Percentiles rank a stretch among this genome's conserved stretches.
These are phyloP conservation scores for Platyura marginata DNA, from an alignment of 1,140 invertebrate species.

Conservation along the genomic window DNA sequence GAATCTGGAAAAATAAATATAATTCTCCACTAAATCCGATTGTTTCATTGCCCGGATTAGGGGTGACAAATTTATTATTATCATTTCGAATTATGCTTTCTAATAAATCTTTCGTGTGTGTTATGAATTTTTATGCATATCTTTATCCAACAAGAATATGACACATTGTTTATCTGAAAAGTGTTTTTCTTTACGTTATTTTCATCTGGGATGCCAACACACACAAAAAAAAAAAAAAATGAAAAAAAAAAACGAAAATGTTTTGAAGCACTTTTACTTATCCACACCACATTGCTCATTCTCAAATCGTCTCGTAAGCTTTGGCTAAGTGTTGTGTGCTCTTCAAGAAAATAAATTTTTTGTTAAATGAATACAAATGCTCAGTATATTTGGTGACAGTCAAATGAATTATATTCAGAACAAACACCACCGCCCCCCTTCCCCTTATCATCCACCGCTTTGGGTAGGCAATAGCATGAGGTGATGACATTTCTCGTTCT, in stretches of 20 bases:
- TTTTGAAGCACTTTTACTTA: neutral
- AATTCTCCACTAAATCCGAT: constrained; percentile 1
- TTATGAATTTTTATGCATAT: constrained; percentile 2
- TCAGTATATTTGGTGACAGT: constrained; percentile 1
- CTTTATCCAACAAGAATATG: neutral
- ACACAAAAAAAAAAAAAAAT: neutral
- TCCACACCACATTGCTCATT: neutral
- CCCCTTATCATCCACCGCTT: too few relatives aligned
- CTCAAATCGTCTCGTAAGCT: neutral
- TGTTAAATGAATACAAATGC: constrained; percentile 2
- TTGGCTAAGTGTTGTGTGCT: neutral
- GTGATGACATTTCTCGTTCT: too few relatives aligned
- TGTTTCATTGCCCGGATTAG: constrained; percentile 2
- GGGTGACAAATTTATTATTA: constrained; percentile 3
- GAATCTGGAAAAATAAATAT: neutral
- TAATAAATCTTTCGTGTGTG: constrained; percentile 2
- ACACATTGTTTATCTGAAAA: neutral
- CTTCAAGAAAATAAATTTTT: neutral
- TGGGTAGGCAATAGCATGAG: too few relatives aligned
- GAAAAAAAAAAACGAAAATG: neutral
- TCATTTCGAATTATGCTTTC: constrained; percentile 3
- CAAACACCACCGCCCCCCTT: too few relatives aligned
- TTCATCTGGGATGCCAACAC: neutral
- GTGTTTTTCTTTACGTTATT: neutral
- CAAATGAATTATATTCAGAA: constrained; percentile 2